These are phyloP conservation scores for Amphiprion clarkii DNA, from an alignment of 2,797 vertebrate species.

Conservation along the genomic window DNA sequence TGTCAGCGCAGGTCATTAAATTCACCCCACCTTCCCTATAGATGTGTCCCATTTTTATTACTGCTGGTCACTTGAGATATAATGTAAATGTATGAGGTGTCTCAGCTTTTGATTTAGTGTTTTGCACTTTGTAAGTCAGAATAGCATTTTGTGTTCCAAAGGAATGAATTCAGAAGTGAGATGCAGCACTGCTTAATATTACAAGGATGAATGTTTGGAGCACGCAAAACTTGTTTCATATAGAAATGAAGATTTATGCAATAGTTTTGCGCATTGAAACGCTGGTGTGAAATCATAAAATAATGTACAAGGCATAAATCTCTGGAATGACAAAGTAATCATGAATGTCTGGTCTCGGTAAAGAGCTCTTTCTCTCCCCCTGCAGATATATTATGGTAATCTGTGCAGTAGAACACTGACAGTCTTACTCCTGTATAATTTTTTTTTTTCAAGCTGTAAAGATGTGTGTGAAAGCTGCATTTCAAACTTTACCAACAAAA, in stretches of 20 bases:
- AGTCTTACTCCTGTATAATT: background rate
- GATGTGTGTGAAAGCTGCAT: background rate
- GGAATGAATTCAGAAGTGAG: no score
- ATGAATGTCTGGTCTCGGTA: background rate
- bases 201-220: no score
- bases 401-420: background rate
- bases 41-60: background rate
- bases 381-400: background rate
- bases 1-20: background rate
- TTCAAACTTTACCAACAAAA: slow-evolving; percentile 9
- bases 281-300: background rate
- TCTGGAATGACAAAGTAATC: slow-evolving; percentile 1
- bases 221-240: no score
- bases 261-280: background rate
- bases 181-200: no score
- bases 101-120: background rate
- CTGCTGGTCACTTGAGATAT: background rate
- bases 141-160: background rate
- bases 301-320: slow-evolving; percentile 2
- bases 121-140: background rate
- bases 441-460: background rate
- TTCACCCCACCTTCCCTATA: background rate
- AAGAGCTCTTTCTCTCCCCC: slow-evolving; percentile 9
- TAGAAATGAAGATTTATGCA: background rate
- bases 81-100: background rate